phyloP scores from a whole-genome alignment of 1,140 invertebrate species.

The Grapholita molesta region DNA sequence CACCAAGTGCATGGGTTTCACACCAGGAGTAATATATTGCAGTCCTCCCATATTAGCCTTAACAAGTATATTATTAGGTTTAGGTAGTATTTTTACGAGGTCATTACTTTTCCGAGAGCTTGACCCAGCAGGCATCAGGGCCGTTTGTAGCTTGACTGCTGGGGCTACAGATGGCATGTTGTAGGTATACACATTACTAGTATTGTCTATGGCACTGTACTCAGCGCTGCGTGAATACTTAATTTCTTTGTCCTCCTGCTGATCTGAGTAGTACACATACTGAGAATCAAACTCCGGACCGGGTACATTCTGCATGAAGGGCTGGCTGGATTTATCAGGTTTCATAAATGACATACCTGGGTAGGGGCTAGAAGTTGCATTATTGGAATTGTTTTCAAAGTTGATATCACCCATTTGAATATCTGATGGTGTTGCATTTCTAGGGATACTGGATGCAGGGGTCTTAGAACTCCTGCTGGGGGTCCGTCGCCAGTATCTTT shows the following conservation, averaged over 20 bases:
- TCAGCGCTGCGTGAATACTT: constrained; percentile 69
- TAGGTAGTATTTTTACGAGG: constrained; percentile 59
- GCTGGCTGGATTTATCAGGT: constrained; percentile 55
- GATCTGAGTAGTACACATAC: constrained; percentile 53
- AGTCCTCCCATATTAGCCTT: constrained; percentile 60
- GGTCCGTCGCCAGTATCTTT: constrained; percentile 55
- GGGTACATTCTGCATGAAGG: constrained; percentile 36
- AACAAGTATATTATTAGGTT: constrained; percentile 59
- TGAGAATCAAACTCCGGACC: constrained; percentile 54
- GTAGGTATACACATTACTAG: constrained; percentile 50
- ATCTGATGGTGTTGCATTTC: constrained; percentile 43
- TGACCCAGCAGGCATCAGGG: constrained; percentile 36
- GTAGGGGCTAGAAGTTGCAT: constrained; percentile 33
- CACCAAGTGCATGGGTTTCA: constrained; percentile 65
- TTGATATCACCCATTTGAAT: constrained; percentile 51
- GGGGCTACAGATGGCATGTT: constrained; percentile 44
- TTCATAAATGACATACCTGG: constrained; percentile 50
- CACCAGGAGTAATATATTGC: constrained; percentile 59
- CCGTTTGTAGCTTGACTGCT: constrained; percentile 38
- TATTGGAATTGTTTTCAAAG: constrained; percentile 52
- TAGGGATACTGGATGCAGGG: constrained; percentile 39
- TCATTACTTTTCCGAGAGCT: constrained; percentile 36
- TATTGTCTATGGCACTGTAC: constrained; percentile 51
- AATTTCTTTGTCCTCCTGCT: constrained; percentile 60
- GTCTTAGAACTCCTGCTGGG: constrained; percentile 37